A percentile compares a stretch with the other conserved stretches of the same genome.
Conservation (phyloP, 2,888 invertebrate species). For the Pandemis heparana region DNA sequence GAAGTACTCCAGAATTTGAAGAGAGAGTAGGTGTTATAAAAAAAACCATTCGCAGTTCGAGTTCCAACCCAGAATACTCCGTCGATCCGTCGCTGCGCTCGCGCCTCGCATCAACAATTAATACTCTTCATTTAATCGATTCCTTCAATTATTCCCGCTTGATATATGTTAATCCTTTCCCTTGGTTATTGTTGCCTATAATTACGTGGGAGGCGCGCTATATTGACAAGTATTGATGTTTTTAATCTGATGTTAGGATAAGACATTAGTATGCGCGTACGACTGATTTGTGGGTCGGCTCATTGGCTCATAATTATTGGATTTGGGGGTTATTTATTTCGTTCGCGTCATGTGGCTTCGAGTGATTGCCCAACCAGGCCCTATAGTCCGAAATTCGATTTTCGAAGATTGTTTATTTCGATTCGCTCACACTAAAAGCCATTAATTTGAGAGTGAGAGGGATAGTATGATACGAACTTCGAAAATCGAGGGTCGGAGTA, state of each 20-base stretch:
- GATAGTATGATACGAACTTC: too few species aligned
- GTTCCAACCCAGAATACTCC: constrained; percentile 24
- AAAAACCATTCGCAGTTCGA: not conserved
- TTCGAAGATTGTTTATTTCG: too few species aligned
- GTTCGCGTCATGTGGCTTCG: constrained; percentile 65
- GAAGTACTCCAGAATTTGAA: too few species aligned
- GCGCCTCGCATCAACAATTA: constrained; percentile 80
- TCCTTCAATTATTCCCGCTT: constrained; percentile 84
- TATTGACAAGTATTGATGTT: constrained; percentile 85
- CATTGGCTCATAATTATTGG: constrained; percentile 84
- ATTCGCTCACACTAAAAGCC: too few species aligned
- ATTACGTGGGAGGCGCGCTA: constrained; percentile 85
- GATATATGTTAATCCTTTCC: constrained; percentile 84
- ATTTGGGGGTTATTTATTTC: constrained; percentile 83
- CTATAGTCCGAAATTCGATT: too few species aligned
- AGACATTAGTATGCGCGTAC: constrained; percentile 79
- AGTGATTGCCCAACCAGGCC: not conserved
- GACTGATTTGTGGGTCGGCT: constrained; percentile 81
- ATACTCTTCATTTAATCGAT: constrained; percentile 85
- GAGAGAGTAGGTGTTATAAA: too few species aligned
- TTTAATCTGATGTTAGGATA: constrained; percentile 86
- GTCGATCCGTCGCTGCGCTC: constrained; percentile 55
- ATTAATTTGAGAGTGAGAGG: too few species aligned
- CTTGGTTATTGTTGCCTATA: constrained; percentile 84
- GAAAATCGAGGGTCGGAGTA: too few species aligned